Base-by-base conservation (phyloP, 2,888 invertebrate species). In the Lottia scabra region DNA sequence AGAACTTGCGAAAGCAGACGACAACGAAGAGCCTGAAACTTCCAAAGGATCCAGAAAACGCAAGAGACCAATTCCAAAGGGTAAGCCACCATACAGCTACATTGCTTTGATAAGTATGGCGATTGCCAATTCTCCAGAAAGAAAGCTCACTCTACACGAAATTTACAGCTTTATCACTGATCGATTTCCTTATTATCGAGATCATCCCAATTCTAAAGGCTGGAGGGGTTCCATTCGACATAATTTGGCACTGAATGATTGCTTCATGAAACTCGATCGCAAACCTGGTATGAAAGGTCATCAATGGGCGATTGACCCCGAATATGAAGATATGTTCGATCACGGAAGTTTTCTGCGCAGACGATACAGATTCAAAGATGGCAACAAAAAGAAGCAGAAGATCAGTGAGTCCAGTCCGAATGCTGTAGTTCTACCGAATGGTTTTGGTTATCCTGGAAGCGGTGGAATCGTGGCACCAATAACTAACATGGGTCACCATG, bases 81-180 rank as follows among this genome's bases (percentile, higher is more conserved):
- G 85, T 46, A 86, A 86, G 72, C 86, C 86, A 0, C 85, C 86
- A n/a, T 86, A 86, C 80, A 83, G 85, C 67, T 86, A 85, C 73
- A 86, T 86, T 62, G 84, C 86, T 6, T 78, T 86, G 30, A 85
- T 86, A 67, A 82, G 83, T 65, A 85, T 86, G 85, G 84, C 85
- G 23, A 85, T 86, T 43, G 84, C 84, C 45, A 85, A 85, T 74
- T 70, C 83, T 0, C 77, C 81, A 2, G 79, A 80, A 8, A 67
- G 81, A 26, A 74, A 75, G 19, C 73, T 80, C 12, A 83, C 84
- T 2, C 75, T 86, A 8, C 79, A 82, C 67, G 85, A 85, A 67
- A 85, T 86, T 73, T 84, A 84, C 78, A 80, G 79, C 46, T 86
- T 84, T 72, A 84, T 85, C 62, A 80, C 78, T 64, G 81, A 80